Evolutionary conservation across 2,113 vertebrate species (phyloP), one percentile per base, ranked within the genome.

Genomic region (Poeciliopsis retropinna): DNA sequence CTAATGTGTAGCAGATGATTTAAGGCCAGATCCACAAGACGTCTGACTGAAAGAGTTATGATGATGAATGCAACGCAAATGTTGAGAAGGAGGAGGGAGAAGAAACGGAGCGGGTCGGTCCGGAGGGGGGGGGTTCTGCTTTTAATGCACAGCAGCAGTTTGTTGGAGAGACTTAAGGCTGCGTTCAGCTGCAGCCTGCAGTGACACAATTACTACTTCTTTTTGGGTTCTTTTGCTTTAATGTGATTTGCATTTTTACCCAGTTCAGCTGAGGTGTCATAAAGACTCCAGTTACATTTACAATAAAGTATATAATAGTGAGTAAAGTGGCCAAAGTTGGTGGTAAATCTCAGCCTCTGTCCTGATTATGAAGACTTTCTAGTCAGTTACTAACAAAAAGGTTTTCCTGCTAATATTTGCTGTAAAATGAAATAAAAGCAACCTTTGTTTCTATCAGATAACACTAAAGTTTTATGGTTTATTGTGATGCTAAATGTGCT

Each of bases 1-100:
- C 85, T 94, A 92, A 94, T 93, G 85, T 87, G 83, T 85, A 92
- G 88, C 92, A 94, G 92, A 93, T 92, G 92, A 91, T 86, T 88
- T 90, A 76, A 80, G 70, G 64, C 76, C 81, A 70, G 80, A 80
- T 79, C 81, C 82, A 64, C 76, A 71, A 79, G 82, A 79, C 61
- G 87, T 75, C 86, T 83, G 87, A 84, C 86, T 81, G 78, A 72
- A 81, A 69, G 84, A 84, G 70, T 88, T 88, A 86, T 80, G 67
- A 86, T 84, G 84, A 89, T 85, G 79, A 89, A 90, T 90, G 86
- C 76, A 70, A 73, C 64, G 3, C 83, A 88, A 88, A 79, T 89
- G 90, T 86, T 81, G 67, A 68, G 75, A 79, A 66, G 69, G 64
- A 66, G 69, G 64, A 78, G 76, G 60, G 75, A 63, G 76, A 67